phyloP scores from a whole-genome alignment of 1,140 invertebrate species.

The Drosophila paulistorum region DNA sequence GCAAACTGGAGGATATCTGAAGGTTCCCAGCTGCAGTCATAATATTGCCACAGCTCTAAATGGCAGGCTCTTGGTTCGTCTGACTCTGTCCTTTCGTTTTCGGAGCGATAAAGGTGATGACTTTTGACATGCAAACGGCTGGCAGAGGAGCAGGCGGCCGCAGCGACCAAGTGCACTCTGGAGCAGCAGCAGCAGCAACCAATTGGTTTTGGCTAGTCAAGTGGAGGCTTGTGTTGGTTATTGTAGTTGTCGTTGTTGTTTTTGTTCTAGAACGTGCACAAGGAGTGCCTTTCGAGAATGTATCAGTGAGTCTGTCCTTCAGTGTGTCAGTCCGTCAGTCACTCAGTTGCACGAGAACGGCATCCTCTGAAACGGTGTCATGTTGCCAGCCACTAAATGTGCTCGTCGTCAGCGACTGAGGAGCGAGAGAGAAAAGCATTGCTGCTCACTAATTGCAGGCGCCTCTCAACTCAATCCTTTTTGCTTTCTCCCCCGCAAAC shows the following conservation, averaged over 20 bases:
- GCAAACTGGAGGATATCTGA: neutral
- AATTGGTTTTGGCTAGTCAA: slow-evolving; percentile 67
- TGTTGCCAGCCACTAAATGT: slow-evolving; percentile 73
- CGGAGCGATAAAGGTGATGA: slow-evolving; percentile 72
- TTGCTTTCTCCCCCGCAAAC: neutral
- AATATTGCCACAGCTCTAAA: slow-evolving; percentile 75
- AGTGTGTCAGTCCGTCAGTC: slow-evolving; percentile 34
- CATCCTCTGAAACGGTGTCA: slow-evolving; percentile 58
- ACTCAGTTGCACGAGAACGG: slow-evolving; percentile 18
- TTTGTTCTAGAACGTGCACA: slow-evolving; percentile 55
- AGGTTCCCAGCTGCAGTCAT: slow-evolving; percentile 58
- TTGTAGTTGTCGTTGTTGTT: slow-evolving; percentile 18
- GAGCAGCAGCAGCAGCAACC: slow-evolving; percentile 32
- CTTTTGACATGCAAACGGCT: slow-evolving; percentile 69
- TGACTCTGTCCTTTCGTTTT: slow-evolving; percentile 4
- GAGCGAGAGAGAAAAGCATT: neutral
- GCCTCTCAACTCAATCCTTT: slow-evolving; percentile 38
- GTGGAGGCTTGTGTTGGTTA: slow-evolving; percentile 53
- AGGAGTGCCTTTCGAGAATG: slow-evolving; percentile 56
- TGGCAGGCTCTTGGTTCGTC: slow-evolving; percentile 39
- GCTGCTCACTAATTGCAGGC: slow-evolving; percentile 72
- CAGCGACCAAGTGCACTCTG: slow-evolving; percentile 40
- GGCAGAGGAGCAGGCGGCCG: slow-evolving; percentile 6
- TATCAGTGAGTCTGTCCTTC: slow-evolving; percentile 53
- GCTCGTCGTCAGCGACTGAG: slow-evolving; percentile 30